These are phyloP conservation scores for Rhinopithecus roxellana DNA, from an alignment of 2,113 vertebrate species.

Conservation along the genomic window DNA sequence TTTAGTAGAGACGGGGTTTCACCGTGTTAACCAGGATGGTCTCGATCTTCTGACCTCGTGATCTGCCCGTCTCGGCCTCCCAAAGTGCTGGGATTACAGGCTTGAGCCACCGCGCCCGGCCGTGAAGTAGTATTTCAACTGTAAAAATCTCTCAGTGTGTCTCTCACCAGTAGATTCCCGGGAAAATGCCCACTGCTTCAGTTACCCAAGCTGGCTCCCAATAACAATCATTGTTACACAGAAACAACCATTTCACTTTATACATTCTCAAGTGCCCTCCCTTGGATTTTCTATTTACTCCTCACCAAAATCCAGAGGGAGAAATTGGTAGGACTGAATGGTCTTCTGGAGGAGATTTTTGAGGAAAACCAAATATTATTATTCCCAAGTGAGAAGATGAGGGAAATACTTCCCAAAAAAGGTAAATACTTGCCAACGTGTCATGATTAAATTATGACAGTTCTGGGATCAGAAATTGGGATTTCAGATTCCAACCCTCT, in stretches of 20 bases:
- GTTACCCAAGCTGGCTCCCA: not conserved
- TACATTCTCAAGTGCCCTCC: not conserved
- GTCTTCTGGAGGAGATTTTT: not conserved
- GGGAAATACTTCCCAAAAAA: not conserved
- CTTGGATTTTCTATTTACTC: not conserved
- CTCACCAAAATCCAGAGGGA: conserved; percentile 5
- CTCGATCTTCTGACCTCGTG: too few species aligned
- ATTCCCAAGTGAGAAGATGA: not conserved
- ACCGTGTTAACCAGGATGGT: too few species aligned
- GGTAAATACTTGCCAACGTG: not conserved
- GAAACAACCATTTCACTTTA: not conserved
- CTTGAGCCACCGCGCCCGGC: too few species aligned
- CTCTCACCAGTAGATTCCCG: not conserved
- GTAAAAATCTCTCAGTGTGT: not conserved
- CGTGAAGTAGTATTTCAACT: not conserved
- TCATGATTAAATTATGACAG: not conserved
- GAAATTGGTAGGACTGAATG: not conserved
- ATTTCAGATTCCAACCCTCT: not conserved
- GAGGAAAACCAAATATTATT: conserved; percentile 12
- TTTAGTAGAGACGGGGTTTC: too few species aligned
- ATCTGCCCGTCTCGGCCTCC: too few species aligned
- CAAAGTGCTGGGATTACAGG: too few species aligned
- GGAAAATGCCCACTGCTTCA: not conserved
- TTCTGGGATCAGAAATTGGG: not conserved
- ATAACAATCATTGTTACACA: not conserved